A percentile compares a stretch with the other conserved stretches of the same genome.
Evolutionary conservation across 2,888 invertebrate species (phyloP).

Genomic region (Luperina nickerlii): DNA sequence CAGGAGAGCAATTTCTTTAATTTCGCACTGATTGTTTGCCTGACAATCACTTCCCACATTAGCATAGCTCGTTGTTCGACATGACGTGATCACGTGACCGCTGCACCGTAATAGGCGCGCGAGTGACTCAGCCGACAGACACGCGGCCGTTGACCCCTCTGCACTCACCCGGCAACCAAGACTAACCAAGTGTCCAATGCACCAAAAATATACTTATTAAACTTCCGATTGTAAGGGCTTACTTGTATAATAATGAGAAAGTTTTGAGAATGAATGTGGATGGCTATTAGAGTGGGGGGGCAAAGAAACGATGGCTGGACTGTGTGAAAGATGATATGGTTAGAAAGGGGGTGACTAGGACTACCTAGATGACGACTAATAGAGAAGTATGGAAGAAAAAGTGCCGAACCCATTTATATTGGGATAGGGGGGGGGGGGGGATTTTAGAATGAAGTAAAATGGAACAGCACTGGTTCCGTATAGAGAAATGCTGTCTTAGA

Average conservation of each 20-base stretch:
- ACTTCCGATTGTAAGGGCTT: neutral
- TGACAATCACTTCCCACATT: slow-evolving; percentile 53
- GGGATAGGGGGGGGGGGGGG: too few relatives aligned
- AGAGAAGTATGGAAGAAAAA: neutral
- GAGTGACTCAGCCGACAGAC: slow-evolving; percentile 69
- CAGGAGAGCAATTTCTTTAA: slow-evolving; percentile 26
- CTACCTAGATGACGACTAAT: too few relatives aligned
- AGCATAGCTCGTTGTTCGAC: slow-evolving; percentile 40
- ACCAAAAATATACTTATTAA: slow-evolving; percentile 44
- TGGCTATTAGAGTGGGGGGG: neutral
- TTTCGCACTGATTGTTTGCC: slow-evolving; percentile 32
- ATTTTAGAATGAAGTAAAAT: neutral
- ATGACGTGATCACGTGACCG: slow-evolving; percentile 53
- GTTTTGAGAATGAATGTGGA: neutral
- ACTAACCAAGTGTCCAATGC: slow-evolving; percentile 68
- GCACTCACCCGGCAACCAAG: slow-evolving; percentile 63
- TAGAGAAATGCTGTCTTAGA: neutral
- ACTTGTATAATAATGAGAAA: neutral
- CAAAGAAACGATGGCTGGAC: neutral
- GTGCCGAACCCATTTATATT: neutral
- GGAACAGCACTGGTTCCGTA: too few relatives aligned
- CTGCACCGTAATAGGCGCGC: slow-evolving; percentile 63
- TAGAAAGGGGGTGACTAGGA: neutral
- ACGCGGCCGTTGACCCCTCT: slow-evolving; percentile 69
- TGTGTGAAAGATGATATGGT: neutral